Conservation (phyloP, 2,113 vertebrate genomes). For the Halcyon senegalensis region DNA sequence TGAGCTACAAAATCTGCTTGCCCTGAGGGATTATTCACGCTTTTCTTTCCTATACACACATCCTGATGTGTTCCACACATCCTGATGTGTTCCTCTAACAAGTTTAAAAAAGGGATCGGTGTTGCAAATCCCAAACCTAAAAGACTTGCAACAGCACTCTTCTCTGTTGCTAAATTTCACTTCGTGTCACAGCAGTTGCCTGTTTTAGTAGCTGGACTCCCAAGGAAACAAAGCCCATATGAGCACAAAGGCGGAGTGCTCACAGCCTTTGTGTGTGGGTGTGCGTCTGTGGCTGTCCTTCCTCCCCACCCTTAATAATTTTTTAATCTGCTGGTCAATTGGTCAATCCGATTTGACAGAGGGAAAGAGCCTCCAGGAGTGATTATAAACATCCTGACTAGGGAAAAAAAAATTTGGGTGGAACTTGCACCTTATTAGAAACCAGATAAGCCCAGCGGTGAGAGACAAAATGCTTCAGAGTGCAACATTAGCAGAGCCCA, state of each 20-base stretch:
- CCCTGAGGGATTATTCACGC: background rate
- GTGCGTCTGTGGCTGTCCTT: slow-evolving; percentile 23
- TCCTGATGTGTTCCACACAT: background rate
- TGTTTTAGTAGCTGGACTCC: slow-evolving; percentile 27
- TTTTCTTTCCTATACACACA: background rate
- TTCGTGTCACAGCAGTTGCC: slow-evolving; percentile 19
- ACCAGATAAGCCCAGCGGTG: slow-evolving; percentile 4
- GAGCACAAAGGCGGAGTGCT: slow-evolving; percentile 13
- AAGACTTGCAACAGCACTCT: background rate
- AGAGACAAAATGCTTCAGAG: background rate
- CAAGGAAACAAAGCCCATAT: slow-evolving; percentile 39
- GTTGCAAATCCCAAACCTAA: background rate
- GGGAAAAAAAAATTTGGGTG: background rate
- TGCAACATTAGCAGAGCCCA: background rate
- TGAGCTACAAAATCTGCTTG: background rate
- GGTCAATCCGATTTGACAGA: background rate
- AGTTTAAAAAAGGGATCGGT: background rate
- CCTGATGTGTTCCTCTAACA: background rate
- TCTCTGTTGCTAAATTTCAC: background rate
- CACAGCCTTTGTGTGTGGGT: slow-evolving; percentile 20
- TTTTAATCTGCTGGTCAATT: slow-evolving; percentile 61
- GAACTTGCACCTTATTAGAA: slow-evolving; percentile 48
- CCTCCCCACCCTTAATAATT: slow-evolving; percentile 69
- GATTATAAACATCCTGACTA: slow-evolving; percentile 53
- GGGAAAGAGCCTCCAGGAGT: background rate